phyloP scores from a whole-genome alignment of 2,797 vertebrate species.

The Ctenopoma kingsleyae region DNA sequence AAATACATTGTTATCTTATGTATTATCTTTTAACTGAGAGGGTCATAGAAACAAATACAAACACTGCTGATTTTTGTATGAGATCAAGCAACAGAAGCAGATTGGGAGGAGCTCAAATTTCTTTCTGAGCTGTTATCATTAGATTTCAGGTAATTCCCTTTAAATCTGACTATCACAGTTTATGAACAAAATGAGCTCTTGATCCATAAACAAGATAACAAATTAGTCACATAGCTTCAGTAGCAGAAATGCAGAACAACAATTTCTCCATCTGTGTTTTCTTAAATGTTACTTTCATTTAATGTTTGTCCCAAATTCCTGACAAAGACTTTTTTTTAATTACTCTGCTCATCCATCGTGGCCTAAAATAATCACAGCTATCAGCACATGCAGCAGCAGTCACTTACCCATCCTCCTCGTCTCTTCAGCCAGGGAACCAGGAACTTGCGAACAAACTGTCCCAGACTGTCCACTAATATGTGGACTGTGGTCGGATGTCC shows the following conservation, averaged over 20 bases:
- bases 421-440: constrained; percentile 93
- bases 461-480: constrained; percentile 93
- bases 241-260: neutral
- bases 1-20: neutral
- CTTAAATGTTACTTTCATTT: neutral
- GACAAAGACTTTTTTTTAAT: neutral
- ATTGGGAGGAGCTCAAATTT: neutral
- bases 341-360: neutral
- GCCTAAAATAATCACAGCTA: neutral
- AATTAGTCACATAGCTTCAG: neutral
- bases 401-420: constrained; percentile 97
- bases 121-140: neutral
- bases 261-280: neutral
- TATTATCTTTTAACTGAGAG: too few species aligned
- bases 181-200: constrained; percentile 15
- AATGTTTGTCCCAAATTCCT: neutral
- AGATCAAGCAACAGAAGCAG: constrained; percentile 15
- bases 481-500: constrained; percentile 90
- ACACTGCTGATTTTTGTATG: neutral
- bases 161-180: neutral
- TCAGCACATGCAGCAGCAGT: neutral
- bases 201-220: constrained; percentile 23
- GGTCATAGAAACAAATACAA: neutral
- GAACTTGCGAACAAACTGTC: constrained; percentile 93
- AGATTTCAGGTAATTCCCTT: constrained; percentile 10